Evolutionary conservation across 2,113 vertebrate species (phyloP), one percentile per base, ranked within the genome.

Genomic region (Pollimyrus isidori): DNA sequence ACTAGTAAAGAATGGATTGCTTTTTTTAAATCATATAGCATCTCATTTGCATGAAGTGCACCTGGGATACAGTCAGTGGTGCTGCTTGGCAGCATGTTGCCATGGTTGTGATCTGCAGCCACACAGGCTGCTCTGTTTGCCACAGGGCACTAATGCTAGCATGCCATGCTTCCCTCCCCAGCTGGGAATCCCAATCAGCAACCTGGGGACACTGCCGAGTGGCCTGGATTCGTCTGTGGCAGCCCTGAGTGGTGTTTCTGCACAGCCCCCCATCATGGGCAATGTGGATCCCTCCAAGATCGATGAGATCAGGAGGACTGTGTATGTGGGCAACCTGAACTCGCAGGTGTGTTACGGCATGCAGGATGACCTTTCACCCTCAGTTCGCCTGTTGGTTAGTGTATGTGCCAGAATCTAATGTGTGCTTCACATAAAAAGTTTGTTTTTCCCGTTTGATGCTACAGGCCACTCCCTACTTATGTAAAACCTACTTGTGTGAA

Each of bases 311-410:
- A 96, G 98, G 92, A 97, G 98, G 94, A 99, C 98, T 0, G 97
- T 99, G 82, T 99, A 99, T 56, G 98, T 99, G 82, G 98, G 98
- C 94, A 99, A 99, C 94, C 92, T 99, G 91, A 99, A 99, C 96
- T 99, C 98, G 0, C 98, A 98, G 97, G 98, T 98, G 95, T 30
- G 73, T 80, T 4, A 7, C 5, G 5, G 73, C 35, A 9, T 19
- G 73, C 9, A 35, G 56, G 23, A 21, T 56, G 19, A 56, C 5
- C 19, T 56, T 56, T 56, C 53, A 56, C 53, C 19, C 19, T 56
- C 53, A 56, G 19, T 21, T 56, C 5, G 1, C 7, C 53, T 56
- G 53, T 56, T 56, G 19, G 53, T 21, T 56, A 56, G 19, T 56
- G 19, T 21, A 1, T 56, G 53, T 56, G 19, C 53, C 53, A 56